phyloP scores from a whole-genome alignment of 2,797 vertebrate species.

The Melanotaenia parkinsoni region DNA sequence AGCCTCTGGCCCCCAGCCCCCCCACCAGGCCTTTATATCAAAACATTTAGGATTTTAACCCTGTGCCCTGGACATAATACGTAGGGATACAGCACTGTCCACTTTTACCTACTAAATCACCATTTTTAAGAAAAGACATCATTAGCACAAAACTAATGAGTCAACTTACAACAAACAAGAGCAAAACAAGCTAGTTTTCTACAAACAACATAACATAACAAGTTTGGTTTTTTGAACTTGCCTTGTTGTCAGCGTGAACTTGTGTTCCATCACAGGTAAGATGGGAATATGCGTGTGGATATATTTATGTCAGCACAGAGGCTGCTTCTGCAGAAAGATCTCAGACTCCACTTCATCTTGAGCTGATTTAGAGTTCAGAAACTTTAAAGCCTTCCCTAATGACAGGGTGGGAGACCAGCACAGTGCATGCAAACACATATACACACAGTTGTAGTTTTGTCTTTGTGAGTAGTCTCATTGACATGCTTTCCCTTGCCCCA shows the following conservation, averaged over 20 bases:
- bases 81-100: conserved; percentile 38
- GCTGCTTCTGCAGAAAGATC: conserved; percentile 60
- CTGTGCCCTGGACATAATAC: conserved; percentile 67
- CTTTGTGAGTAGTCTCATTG: conserved; percentile 2
- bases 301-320: conserved; percentile 39
- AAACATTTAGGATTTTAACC: conserved; percentile 86
- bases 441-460: conserved; percentile 20
- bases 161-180: conserved; percentile 18
- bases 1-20: conserved; percentile 71
- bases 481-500: conserved; percentile 8
- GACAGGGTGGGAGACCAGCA: conserved; percentile 69
- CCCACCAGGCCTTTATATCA: conserved; percentile 84
- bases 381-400: conserved; percentile 77
- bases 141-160: conserved; percentile 12
- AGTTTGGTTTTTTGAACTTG: conserved; percentile 22
- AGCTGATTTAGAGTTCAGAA: conserved; percentile 79
- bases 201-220: background rate
- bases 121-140: conserved; percentile 35
- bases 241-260: conserved; percentile 36
- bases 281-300: conserved; percentile 30
- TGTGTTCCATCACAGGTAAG: conserved; percentile 45
- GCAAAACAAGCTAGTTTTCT: conserved; percentile 17
- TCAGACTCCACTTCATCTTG: conserved; percentile 77
- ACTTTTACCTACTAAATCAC: conserved; percentile 11
- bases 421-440: conserved; percentile 26